Base-by-base conservation (phyloP, 2,797 vertebrate species). In the Cossypha polioptera region DNA sequence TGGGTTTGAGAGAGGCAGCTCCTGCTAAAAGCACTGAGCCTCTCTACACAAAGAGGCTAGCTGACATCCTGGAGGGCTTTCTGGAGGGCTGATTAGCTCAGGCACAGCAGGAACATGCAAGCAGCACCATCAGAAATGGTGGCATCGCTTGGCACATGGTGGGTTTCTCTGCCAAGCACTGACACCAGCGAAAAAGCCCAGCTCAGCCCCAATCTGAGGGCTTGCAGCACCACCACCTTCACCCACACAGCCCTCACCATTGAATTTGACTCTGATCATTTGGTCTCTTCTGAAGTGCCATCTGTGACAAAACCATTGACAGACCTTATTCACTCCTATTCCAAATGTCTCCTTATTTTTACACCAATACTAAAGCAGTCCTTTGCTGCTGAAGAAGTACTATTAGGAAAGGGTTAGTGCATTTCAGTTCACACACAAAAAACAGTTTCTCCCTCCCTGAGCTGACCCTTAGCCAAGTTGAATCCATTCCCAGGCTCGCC, bases 61-160 rank as follows among this genome's bases (percentile, higher is more conserved):
- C 42, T 61, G 65, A 67, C 79, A 92, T 86, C 68, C 87, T 79
- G 29, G 25, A 88, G 78, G 67, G 69, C 43, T 66, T 85, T 84
- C 21, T 26, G 55, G 67, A 76, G 81, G 36, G 74, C 50, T 86
- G 38, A 71, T 63, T 42, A 85, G 57, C 48, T 69, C 38, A 15
- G 59, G 71, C 40, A 55, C 31, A 36, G 43, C 28, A 35, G 0
- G 2, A 63, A 73, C 10, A 29, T 0, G 0, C 2, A 16, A 4
- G 31, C 57, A 45, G 65, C 36, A 59, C 31, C 57, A 71, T 59
- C 61, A 38, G 57, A 79, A 75, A 58, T 0, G 7, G 18, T 51
- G 31, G 72, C 16, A 48, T 42, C 12, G 2, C 47, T 59, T 36
- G 55, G 63, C 42, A 35, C 22, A 28, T 0, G 2, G 28, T 26